Percentiles rank a stretch among this genome's conserved stretches.
Evolutionary conservation across 2,797 vertebrate genomes (phyloP).

Genomic region (Takifugu ocellatus): DNA sequence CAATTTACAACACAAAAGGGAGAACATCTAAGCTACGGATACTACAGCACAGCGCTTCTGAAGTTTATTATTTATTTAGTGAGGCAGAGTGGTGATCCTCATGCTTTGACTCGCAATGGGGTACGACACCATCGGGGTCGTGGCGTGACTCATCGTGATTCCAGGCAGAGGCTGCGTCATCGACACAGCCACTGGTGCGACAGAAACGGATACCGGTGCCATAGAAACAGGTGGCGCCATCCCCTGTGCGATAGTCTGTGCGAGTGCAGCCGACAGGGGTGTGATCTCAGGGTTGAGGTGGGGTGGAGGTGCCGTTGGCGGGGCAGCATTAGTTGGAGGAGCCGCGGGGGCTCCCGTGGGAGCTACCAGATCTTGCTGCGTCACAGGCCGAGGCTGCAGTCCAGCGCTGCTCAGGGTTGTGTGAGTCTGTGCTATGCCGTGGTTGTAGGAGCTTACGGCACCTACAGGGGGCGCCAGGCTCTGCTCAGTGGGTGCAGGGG

Average conservation of each 20-base stretch:
- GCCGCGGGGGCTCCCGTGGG: slow-evolving; percentile 80
- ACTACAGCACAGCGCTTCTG: slow-evolving; percentile 4
- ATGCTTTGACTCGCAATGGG: slow-evolving; percentile 97
- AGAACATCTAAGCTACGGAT: slow-evolving; percentile 17
- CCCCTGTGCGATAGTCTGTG: slow-evolving; percentile 94
- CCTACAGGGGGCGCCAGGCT: slow-evolving; percentile 86
- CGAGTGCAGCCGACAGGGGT: slow-evolving; percentile 89
- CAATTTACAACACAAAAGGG: slow-evolving; percentile 5
- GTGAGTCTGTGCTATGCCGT: slow-evolving; percentile 96
- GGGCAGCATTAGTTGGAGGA: slow-evolving; percentile 83
- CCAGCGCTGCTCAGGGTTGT: slow-evolving; percentile 96
- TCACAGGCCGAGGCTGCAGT: slow-evolving; percentile 87
- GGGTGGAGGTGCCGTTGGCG: slow-evolving; percentile 78
- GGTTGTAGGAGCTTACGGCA: slow-evolving; percentile 92
- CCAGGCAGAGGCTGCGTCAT: slow-evolving; percentile 90
- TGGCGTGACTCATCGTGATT: slow-evolving; percentile 97
- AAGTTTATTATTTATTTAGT: slow-evolving; percentile 67
- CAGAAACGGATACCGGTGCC: slow-evolving; percentile 92
- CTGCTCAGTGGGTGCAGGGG: slow-evolving; percentile 86
- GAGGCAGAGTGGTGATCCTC: slow-evolving; percentile 94
- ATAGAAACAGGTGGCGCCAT: slow-evolving; percentile 95
- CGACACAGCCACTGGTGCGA: slow-evolving; percentile 91
- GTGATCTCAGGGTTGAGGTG: slow-evolving; percentile 94
- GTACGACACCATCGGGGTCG: slow-evolving; percentile 94
- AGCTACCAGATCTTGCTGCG: slow-evolving; percentile 90